Evolutionary conservation across 2,797 vertebrate genomes (phyloP).

Genomic region (Liparis tanakae): DNA sequence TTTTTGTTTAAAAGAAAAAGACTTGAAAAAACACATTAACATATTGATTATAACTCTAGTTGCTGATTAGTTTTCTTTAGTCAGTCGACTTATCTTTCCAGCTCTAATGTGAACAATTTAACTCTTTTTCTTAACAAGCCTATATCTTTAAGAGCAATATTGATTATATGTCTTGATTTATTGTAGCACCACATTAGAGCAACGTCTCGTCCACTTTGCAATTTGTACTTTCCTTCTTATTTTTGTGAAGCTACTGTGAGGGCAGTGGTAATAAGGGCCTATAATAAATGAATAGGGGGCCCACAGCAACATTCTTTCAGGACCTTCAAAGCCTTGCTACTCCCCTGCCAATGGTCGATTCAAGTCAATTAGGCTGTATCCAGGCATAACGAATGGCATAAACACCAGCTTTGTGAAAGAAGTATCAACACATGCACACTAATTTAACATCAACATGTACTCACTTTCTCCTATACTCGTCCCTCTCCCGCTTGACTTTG

Average conservation of each 20-base stretch:
- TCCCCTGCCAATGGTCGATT: not conserved
- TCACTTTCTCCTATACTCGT: constrained; percentile 88
- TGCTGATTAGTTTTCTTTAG: not conserved
- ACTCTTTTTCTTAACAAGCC: not conserved
- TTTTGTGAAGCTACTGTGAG: not conserved
- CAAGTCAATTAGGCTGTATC: not conserved
- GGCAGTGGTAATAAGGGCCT: not conserved
- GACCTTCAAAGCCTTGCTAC: not conserved
- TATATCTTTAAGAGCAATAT: not conserved
- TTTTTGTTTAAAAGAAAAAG: not conserved
- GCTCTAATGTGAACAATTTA: not conserved
- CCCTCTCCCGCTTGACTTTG: constrained; percentile 91
- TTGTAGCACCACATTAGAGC: constrained; percentile 13
- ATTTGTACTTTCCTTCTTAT: not conserved
- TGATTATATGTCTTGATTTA: constrained; percentile 25
- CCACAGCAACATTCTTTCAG: not conserved
- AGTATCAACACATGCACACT: not conserved
- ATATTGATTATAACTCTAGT: not conserved
- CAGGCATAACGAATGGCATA: not conserved
- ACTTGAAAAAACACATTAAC: too few relatives aligned
- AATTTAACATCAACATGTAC: constrained; percentile 40
- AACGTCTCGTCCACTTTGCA: constrained; percentile 11
- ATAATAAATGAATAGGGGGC: not conserved
- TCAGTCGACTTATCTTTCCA: not conserved
- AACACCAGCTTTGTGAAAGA: not conserved